Base-by-base conservation (phyloP, 2,113 vertebrate species). In the Sigmodon hispidus region DNA sequence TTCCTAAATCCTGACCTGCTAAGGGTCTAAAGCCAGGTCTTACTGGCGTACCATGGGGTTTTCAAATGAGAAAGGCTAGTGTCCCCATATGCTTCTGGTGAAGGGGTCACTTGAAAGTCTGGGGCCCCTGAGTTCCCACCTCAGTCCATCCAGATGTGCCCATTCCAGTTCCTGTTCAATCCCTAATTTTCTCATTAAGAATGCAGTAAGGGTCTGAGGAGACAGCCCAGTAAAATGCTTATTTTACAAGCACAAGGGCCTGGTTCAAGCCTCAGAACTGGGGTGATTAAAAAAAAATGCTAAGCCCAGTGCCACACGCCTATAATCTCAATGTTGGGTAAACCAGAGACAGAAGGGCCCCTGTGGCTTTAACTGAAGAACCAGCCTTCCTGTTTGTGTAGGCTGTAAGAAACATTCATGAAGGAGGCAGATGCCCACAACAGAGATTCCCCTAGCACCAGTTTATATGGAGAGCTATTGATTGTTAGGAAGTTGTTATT, bases 371-470 rank as follows among this genome's bases (percentile, higher is more conserved):
- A 26, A 31, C 15, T 26, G 67, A 34, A 9, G 0, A 48, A 19
- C 17, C 61, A 85, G 43, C 1, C 9, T 85, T 34, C 40, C 61
- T 63, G 6, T 43, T 34, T 9, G 16, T 5, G 7, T 50, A 3
- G 26, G 34, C 26, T 29, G 48, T 10, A 2, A 8, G 85, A 24
- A 36, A 55, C 6, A 12, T 26, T 70, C n/a, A 1, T 17, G 1
- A 1, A 3, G 29, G 19, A 57, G 36, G 67, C 7, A 3, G 59
- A 61, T 61, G 29, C 26, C 26, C 73, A 10, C 17, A 15, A 2
- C 12, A 1, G 21, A 55, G 75, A 63, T 0, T 21, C 13, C 9
- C 10, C 2, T 0, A 40, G 50, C 6, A 0, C 24, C 7, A 13
- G 36, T 31, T 63, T 10, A 55, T 5, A 5, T 0, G 8, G 75